Evolutionary conservation across 2,113 vertebrate genomes (phyloP), one percentile per base, ranked within the genome.

Genomic region (Nerophis lumbriciformis): DNA sequence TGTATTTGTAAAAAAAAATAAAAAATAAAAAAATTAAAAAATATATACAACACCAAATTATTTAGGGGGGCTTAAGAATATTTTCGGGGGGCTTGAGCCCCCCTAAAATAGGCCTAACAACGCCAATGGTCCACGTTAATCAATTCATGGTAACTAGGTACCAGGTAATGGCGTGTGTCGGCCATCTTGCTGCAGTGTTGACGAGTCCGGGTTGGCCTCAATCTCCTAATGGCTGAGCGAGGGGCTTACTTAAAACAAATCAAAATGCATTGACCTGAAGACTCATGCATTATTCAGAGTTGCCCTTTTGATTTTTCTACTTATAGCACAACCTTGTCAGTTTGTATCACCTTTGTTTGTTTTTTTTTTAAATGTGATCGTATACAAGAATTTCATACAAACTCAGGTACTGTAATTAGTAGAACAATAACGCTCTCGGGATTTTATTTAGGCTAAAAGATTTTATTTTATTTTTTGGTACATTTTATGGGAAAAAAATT

Each of bases 281-380:
- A 78, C 81, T 86, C 85, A 90, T 90, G 84, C 83, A 91, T 91
- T 89, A 92, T 91, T 91, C 87, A 89, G 77, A 77, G 66, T 71
- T 80, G 3, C 71, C 36, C 49, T n/a, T 51, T 51, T 8, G 2
- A 19, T 71, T 77, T 81, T 87, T 80, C 83, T 75, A 83, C 69
- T 82, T 88, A 86, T 86, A 82, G 82, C 88, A 86, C 79, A 77
- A 81, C 78, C 77, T 75, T 62, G 52, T 64, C 61, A 61, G 50
- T 54, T 54, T 5, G 12, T 12, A 45, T 11, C 52, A 48, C 69
- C 72, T 77, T 80, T 75, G 69, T 50, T 28, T 78, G 58, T 66
- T 50, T 62, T 64, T 63, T 55, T 63, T 54, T 21, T 60, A 66
- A 62, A 44, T 63, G 52, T 53, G 52, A 13, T 28, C 28, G 4